These are phyloP conservation scores for Murina feae DNA, from an alignment of 2,113 vertebrate genomes.

Conservation along the genomic window DNA sequence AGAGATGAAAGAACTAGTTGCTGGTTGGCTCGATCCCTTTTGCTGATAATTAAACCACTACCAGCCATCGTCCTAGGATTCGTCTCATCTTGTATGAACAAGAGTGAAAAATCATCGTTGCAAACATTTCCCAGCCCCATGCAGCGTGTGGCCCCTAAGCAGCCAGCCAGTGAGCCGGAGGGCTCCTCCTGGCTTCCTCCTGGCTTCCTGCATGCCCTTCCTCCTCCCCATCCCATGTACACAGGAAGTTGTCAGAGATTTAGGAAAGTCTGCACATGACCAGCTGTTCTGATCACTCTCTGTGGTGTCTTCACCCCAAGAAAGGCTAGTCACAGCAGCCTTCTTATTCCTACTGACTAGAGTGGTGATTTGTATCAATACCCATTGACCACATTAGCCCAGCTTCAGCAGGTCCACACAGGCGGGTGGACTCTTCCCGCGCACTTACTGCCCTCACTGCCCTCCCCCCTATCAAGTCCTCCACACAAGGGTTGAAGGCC, in stretches of 20 bases:
- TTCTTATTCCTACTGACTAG: background rate
- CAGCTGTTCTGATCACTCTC: background rate
- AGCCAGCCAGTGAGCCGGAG: accelerated
- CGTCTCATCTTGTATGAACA: background rate
- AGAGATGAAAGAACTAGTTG: background rate
- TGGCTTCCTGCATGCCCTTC: accelerated
- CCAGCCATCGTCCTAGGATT: background rate
- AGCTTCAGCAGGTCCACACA: accelerated
- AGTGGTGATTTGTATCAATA: background rate
- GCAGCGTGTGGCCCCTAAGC: background rate
- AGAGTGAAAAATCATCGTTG: background rate
- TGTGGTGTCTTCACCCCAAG: background rate
- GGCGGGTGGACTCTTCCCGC: background rate
- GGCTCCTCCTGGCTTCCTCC: background rate
- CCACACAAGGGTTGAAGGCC: background rate
- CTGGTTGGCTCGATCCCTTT: background rate
- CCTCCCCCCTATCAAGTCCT: background rate
- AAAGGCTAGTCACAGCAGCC: background rate
- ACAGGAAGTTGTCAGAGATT: background rate
- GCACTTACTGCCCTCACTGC: background rate
- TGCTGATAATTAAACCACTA: background rate
- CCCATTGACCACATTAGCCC: background rate
- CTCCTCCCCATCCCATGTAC: accelerated
- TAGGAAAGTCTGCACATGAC: background rate
- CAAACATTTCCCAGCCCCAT: background rate